phyloP scores from a whole-genome alignment of 1,140 invertebrate species.

The Drosophila pachea region DNA sequence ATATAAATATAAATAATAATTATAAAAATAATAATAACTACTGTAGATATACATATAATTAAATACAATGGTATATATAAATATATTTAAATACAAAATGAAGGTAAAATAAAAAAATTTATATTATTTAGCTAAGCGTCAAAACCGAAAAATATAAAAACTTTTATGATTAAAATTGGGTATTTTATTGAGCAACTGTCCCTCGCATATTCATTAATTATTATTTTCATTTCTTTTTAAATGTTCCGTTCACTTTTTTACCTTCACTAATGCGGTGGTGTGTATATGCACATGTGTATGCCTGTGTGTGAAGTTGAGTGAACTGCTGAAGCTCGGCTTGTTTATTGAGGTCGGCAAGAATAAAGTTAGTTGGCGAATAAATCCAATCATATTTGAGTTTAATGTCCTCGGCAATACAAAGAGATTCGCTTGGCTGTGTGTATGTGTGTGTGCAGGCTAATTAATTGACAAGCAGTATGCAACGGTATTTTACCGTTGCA shows the following conservation, averaged over 20 bases:
- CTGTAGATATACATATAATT: conserved; percentile 75
- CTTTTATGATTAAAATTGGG: conserved; percentile 68
- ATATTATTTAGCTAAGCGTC: conserved; percentile 68
- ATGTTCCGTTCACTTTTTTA: no score
- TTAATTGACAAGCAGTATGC: conserved; percentile 6
- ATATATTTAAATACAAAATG: conserved; percentile 59
- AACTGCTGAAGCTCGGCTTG: not conserved
- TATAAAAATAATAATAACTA: conserved; percentile 73
- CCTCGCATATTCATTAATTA: no score
- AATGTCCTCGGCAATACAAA: not conserved
- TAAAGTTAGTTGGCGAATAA: not conserved
- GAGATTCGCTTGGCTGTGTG: not conserved
- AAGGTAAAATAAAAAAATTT: conserved; percentile 46
- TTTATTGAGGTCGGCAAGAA: not conserved
- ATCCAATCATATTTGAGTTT: not conserved
- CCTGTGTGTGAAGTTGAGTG: not conserved
- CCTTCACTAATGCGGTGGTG: no score
- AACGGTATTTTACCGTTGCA: not conserved
- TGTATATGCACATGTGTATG: no score
- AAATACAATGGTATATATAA: conserved; percentile 57
- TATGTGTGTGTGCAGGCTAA: not conserved
- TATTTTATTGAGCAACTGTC: conserved; percentile 10
- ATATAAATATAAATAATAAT: conserved; percentile 61
- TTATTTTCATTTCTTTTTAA: no score
- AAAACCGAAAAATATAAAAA: conserved; percentile 75